Percentiles rank a stretch among this genome's conserved stretches.
Evolutionary conservation across 2,113 vertebrate genomes (phyloP).

Genomic region (Ophthalmolycus amberensis): DNA sequence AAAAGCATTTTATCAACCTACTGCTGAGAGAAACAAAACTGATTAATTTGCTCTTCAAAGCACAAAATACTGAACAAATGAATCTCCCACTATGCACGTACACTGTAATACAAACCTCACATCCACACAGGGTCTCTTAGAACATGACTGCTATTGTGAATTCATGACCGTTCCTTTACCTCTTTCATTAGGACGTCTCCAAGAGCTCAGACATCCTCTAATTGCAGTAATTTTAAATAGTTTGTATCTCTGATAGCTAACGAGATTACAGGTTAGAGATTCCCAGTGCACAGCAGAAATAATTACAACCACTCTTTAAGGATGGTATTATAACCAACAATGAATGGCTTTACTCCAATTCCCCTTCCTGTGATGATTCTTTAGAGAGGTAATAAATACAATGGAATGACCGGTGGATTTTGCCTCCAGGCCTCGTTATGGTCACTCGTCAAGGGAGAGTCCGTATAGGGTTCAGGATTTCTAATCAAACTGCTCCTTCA

Average conservation of each 20-base stretch:
- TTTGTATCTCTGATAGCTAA: slow-evolving; percentile 40
- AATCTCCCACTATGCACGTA: neutral
- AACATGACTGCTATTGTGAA: slow-evolving; percentile 5
- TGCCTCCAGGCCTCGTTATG: slow-evolving; percentile 10
- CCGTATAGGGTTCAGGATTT: slow-evolving; percentile 27
- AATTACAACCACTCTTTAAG: slow-evolving; percentile 16
- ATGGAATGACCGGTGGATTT: slow-evolving; percentile 15
- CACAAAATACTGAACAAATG: neutral
- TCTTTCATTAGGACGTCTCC: slow-evolving; percentile 30
- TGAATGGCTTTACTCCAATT: slow-evolving; percentile 13
- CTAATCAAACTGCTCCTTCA: slow-evolving; percentile 31
- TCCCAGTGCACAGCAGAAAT: slow-evolving; percentile 7
- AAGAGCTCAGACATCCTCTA: slow-evolving; percentile 34
- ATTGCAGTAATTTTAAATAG: slow-evolving; percentile 28
- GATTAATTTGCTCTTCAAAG: neutral
- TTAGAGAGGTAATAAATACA: slow-evolving; percentile 36
- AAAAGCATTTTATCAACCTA: neutral
- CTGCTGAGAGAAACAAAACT: neutral
- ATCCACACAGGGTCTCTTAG: neutral
- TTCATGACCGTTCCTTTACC: slow-evolving; percentile 22
- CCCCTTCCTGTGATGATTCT: slow-evolving; percentile 4
- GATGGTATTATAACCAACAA: slow-evolving; percentile 21
- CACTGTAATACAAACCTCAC: slow-evolving; percentile 5
- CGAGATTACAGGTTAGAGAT: slow-evolving; percentile 48
- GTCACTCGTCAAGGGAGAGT: slow-evolving; percentile 23